Conservation (phyloP, 2,113 vertebrate genomes). For the Oryzias curvinotus region DNA sequence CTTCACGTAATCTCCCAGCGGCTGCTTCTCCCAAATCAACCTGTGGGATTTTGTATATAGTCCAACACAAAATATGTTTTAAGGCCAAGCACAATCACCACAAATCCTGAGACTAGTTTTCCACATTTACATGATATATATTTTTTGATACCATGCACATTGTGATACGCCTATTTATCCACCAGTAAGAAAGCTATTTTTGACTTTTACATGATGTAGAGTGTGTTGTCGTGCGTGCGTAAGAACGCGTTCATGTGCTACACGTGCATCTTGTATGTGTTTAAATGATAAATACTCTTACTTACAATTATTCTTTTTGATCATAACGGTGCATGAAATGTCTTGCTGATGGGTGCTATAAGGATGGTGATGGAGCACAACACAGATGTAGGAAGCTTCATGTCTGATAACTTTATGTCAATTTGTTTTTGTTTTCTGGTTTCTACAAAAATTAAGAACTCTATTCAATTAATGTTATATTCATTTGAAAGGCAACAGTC, state of each 20-base stretch:
- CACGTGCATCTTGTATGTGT: constrained; percentile 64
- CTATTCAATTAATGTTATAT: constrained; percentile 4
- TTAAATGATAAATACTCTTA: constrained; percentile 60
- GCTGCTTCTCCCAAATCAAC: constrained; percentile 52
- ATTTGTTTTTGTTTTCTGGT: constrained; percentile 1
- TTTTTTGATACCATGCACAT: constrained; percentile 72
- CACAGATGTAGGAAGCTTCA: constrained; percentile 48
- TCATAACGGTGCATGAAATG: constrained; percentile 79
- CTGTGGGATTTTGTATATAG: constrained; percentile 45
- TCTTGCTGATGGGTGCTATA: constrained; percentile 77
- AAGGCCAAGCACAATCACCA: constrained; percentile 69
- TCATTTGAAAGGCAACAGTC: constrained; percentile 34
- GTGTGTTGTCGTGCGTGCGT: constrained; percentile 60
- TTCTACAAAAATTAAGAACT: background rate
- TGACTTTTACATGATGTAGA: constrained; percentile 66
- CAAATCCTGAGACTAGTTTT: constrained; percentile 37
- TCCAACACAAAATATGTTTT: constrained; percentile 33
- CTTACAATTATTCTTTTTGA: constrained; percentile 60
- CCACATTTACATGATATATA: constrained; percentile 69
- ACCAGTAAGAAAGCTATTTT: constrained; percentile 70
- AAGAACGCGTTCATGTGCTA: constrained; percentile 57
- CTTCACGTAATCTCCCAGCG: constrained; percentile 38
- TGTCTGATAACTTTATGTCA: constrained; percentile 5
- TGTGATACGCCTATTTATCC: constrained; percentile 66
- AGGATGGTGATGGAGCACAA: constrained; percentile 80